Evolutionary conservation across 2,888 invertebrate genomes (phyloP).

Genomic region (Drosophila affinis): DNA sequence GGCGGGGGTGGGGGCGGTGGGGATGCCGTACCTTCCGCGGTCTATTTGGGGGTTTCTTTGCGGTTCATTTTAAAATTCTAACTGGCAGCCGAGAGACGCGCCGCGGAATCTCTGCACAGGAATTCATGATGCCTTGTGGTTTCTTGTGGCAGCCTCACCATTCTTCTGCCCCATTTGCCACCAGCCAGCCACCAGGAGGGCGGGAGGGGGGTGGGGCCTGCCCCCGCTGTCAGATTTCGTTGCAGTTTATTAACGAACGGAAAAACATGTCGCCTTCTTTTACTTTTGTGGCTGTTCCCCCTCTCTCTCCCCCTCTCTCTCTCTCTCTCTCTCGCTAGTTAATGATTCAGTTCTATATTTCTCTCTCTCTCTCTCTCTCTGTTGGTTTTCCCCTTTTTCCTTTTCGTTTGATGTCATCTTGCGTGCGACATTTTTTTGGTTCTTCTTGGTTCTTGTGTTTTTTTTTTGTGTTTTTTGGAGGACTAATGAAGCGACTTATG

Average conservation of each 20-base stretch:
- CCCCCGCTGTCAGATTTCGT: constrained; percentile 51
- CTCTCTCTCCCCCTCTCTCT: neutral
- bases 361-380: constrained; percentile 41
- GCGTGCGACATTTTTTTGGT: constrained; percentile 45
- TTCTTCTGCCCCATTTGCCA: neutral
- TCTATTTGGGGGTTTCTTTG: constrained; percentile 46
- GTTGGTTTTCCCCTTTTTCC: constrained; percentile 10
- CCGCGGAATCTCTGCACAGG: constrained; percentile 28
- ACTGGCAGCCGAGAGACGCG: constrained; percentile 36
- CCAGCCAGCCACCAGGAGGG: neutral
- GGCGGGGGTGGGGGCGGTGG: too few species aligned
- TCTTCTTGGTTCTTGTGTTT: too few species aligned
- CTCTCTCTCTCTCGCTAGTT: constrained; percentile 2
- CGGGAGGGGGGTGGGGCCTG: too few species aligned
- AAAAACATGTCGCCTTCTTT: constrained; percentile 66
- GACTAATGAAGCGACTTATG: constrained; percentile 78
- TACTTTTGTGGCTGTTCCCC: constrained; percentile 14
- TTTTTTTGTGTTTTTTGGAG: constrained; percentile 9
- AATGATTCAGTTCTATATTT: too few species aligned
- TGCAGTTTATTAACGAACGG: constrained; percentile 77
- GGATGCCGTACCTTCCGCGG: constrained; percentile 31
- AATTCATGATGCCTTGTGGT: constrained; percentile 64
- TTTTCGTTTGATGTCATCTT: constrained; percentile 62
- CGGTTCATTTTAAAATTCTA: constrained; percentile 46
- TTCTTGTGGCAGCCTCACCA: constrained; percentile 45